Evolutionary conservation across 2,888 invertebrate species (phyloP).

Genomic region (Piscicola geometra): DNA sequence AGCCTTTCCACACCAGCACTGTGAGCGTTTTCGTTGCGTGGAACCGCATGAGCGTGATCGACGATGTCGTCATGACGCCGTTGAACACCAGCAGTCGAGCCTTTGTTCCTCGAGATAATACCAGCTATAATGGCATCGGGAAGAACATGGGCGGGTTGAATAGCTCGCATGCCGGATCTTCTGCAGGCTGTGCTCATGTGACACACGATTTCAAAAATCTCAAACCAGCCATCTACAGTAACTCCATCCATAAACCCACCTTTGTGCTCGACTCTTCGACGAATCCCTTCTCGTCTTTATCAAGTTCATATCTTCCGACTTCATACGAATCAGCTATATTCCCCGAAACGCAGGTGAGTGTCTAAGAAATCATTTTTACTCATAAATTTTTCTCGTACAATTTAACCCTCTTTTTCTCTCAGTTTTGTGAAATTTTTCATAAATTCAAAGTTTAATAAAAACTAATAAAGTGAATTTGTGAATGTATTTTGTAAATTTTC

Average conservation of each 20-base stretch:
- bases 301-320: not conserved
- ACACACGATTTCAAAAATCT: constrained; percentile 51
- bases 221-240: constrained; percentile 52
- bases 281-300: not conserved
- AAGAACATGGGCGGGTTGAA: not conserved
- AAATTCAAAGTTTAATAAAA: too few species aligned
- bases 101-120: too few species aligned
- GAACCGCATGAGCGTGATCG: constrained; percentile 79
- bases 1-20: constrained; percentile 72
- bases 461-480: too few species aligned
- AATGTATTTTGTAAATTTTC: too few species aligned
- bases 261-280: not conserved
- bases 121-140: too few species aligned
- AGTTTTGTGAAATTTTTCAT: too few species aligned
- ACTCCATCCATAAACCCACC: constrained; percentile 42
- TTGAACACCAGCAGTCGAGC: not conserved
- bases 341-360: constrained; percentile 28
- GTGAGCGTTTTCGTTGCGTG: constrained; percentile 66
- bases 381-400: too few species aligned
- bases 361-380: too few species aligned
- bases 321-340: constrained; percentile 11
- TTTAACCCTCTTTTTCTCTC: too few species aligned
- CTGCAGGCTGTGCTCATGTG: constrained; percentile 46
- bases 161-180: not conserved
- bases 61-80: constrained; percentile 38